These are phyloP conservation scores for Caenorhabditis panamensis DNA, from an alignment of 2,888 invertebrate genomes.

Conservation along the genomic window DNA sequence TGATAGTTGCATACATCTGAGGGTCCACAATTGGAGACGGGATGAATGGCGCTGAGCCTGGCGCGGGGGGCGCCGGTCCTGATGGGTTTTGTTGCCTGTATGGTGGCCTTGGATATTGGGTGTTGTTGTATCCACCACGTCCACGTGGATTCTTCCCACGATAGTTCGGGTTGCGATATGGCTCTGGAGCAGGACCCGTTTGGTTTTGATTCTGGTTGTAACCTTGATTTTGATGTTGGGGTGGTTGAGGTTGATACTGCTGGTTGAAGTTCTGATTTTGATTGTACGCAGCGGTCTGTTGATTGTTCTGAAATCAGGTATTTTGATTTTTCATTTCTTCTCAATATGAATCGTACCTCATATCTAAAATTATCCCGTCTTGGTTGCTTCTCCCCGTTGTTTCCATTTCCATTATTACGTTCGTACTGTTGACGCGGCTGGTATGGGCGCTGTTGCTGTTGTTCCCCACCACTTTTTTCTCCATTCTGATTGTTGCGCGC, in stretches of 20 bases:
- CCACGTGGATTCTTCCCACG: constrained; percentile 18
- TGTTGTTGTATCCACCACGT: constrained; percentile 26
- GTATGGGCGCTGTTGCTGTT: neutral
- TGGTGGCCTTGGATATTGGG: no score
- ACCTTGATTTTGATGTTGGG: neutral
- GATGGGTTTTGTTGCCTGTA: neutral
- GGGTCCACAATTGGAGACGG: constrained; percentile 21
- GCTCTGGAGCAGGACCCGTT: no score
- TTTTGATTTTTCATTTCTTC: no score
- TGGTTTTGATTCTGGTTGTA: constrained; percentile 2
- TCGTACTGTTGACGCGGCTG: neutral
- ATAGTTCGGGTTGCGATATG: neutral
- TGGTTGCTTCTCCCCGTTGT: constrained; percentile 12
- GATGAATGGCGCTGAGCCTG: neutral
- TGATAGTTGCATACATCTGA: constrained; percentile 28
- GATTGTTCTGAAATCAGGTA: constrained; percentile 43
- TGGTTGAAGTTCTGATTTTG: neutral
- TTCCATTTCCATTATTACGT: neutral
- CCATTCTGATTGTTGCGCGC: neutral
- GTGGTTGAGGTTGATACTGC: constrained; percentile 5
- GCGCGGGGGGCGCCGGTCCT: neutral
- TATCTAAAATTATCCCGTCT: constrained; percentile 40
- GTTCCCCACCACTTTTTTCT: constrained; percentile 11
- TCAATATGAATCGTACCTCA: no score
- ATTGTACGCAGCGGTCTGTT: constrained; percentile 8